phyloP scores from a whole-genome alignment of 2,888 invertebrate genomes.

The Philaethria dido region DNA sequence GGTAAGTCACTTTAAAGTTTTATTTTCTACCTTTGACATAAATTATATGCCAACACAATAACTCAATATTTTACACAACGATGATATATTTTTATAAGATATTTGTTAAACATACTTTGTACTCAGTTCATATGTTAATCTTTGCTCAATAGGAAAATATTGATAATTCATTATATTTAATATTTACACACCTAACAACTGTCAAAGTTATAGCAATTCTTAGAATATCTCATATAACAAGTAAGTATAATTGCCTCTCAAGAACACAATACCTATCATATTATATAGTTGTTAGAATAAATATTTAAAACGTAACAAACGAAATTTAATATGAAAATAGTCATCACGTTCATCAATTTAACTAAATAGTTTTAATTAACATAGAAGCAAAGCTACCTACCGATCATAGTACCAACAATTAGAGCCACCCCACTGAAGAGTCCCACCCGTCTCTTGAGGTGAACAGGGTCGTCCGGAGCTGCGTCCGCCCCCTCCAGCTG shows the following conservation, averaged over 20 bases:
- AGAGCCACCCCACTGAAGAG: constrained; percentile 99
- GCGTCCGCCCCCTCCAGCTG: constrained; percentile 95
- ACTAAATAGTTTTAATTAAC: not conserved
- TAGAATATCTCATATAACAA: not conserved
- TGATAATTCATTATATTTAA: constrained; percentile 15
- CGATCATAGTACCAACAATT: constrained; percentile 99
- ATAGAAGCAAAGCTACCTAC: constrained; percentile 75
- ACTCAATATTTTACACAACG: not conserved
- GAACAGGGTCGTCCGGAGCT: constrained; percentile 98
- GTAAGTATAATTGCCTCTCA: not conserved
- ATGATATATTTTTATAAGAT: not conserved
- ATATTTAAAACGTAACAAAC: not conserved
- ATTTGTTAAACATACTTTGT: not conserved
- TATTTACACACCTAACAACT: not conserved
- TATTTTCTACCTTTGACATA: not conserved
- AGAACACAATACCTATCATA: not conserved
- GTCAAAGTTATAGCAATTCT: constrained; percentile 9
- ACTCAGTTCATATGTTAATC: not conserved
- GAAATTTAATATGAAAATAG: not conserved
- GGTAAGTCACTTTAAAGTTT: not conserved
- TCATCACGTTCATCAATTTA: not conserved
- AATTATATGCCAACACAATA: not conserved
- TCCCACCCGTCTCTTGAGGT: constrained; percentile 99
- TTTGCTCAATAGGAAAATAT: constrained; percentile 10
- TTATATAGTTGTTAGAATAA: constrained; percentile 6